Evolutionary conservation across 1,140 invertebrate genomes (phyloP), one percentile per base, ranked within the genome.

Genomic region (Geopemphigus sp.): DNA sequence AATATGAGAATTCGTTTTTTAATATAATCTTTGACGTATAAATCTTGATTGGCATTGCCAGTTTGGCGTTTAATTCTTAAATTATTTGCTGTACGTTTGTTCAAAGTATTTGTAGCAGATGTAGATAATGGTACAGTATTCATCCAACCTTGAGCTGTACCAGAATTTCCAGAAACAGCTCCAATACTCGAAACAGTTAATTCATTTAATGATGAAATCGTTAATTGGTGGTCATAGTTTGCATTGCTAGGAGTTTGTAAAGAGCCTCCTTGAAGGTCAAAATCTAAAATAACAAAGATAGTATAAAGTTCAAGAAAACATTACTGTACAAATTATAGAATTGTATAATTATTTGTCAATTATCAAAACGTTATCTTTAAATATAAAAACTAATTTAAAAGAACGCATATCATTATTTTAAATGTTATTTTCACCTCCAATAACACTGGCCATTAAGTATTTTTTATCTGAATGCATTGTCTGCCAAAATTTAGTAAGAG

Each of bases 391-490:
- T 50, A 14, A 1, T 50, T 50, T 12, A 50, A 6, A 11, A 50
- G 47, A 10, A 50, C 47, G 12, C 11, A 1, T 50, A 39, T 50
- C 12, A 50, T 12, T 50, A 50, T 50, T 8, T 50, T 11, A 50
- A 50, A 50, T 12, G 47, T 50, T 39, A 39, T 39, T 39, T 6
- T 47, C 83, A 88, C 88, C 88, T 59, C 88, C 88, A 39, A 91
- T 90, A 83, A 90, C 89, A 82, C 89, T 92, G 26, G 90, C 91
- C 86, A 93, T 93, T 80, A 99, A 87, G 85, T 99, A 98, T 85
- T 99, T 99, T 86, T 97, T 98, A 84, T 99, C 98, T 10, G 94
- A 93, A 85, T 97, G 94, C 90, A 99, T 92, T 15, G 92, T 90
- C 84, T 97, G 93, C 96, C 97, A 99, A 85, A 99, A 99, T 82